phyloP scores from a whole-genome alignment of 1,140 invertebrate genomes.

The Acyrthosiphon pisum region DNA sequence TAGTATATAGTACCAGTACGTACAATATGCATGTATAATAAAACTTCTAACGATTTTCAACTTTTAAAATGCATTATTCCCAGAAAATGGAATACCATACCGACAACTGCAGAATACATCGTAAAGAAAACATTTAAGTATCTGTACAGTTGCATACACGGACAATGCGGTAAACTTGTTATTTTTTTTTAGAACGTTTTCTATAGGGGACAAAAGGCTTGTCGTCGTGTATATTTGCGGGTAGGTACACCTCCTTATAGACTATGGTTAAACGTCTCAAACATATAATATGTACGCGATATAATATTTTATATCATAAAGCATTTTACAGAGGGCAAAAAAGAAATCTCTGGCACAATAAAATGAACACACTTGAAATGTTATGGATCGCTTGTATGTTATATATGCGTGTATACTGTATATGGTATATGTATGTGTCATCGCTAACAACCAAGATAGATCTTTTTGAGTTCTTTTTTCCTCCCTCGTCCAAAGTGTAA shows the following conservation, averaged over 20 bases:
- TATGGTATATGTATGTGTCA: slow-evolving; percentile 26
- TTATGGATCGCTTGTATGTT: slow-evolving; percentile 51
- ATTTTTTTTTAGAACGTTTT: slow-evolving; percentile 18
- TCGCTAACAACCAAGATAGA: slow-evolving; percentile 45
- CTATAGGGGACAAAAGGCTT: slow-evolving; percentile 38
- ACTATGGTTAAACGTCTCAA: slow-evolving; percentile 52
- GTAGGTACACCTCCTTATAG: slow-evolving; percentile 35
- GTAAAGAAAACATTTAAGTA: slow-evolving; percentile 14
- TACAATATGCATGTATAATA: not conserved
- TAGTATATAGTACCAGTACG: not conserved
- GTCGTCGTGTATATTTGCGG: not conserved
- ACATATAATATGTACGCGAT: not conserved
- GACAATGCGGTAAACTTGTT: slow-evolving; percentile 42
- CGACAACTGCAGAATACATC: not conserved
- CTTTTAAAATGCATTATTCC: not conserved
- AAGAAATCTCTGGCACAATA: slow-evolving; percentile 47
- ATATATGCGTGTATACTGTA: not conserved
- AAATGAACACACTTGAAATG: slow-evolving; percentile 55
- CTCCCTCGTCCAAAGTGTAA: slow-evolving; percentile 40
- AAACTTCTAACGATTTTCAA: not conserved
- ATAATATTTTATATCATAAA: slow-evolving; percentile 40
- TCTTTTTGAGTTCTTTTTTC: slow-evolving; percentile 28
- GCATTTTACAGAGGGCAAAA: slow-evolving; percentile 22
- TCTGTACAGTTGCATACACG: not conserved
- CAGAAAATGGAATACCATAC: not conserved